These are phyloP conservation scores for Lucilia cuprina DNA, from an alignment of 1,140 invertebrate species.

Conservation along the genomic window DNA sequence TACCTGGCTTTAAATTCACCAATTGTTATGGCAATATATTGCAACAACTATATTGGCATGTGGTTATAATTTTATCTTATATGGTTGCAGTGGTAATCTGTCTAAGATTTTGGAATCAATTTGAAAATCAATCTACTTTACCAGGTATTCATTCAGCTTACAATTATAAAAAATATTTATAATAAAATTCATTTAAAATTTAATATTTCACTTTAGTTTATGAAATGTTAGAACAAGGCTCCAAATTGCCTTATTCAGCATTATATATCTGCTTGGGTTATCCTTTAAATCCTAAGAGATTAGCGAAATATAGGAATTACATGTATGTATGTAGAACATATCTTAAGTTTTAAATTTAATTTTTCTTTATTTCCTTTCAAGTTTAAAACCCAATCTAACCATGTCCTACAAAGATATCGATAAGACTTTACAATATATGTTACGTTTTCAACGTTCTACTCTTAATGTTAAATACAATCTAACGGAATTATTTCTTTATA, in stretches of 20 bases:
- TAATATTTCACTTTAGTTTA: neutral
- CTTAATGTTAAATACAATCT: neutral
- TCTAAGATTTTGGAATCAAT: conserved; percentile 18
- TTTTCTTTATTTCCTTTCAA: neutral
- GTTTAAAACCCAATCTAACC: conserved; percentile 5
- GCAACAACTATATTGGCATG: conserved; percentile 8
- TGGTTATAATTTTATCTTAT: neutral
- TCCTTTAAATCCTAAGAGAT: neutral
- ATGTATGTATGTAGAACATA: neutral
- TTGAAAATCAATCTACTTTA: neutral
- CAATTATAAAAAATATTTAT: neutral
- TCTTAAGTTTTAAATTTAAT: neutral
- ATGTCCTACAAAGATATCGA: neutral
- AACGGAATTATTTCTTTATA: neutral
- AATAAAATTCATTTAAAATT: neutral
- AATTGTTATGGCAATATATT: neutral
- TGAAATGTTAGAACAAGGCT: neutral
- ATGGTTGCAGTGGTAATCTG: neutral
- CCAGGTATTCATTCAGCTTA: neutral
- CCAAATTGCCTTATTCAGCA: neutral
- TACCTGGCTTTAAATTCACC: conserved; percentile 3
- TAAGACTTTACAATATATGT: neutral
- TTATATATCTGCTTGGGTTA: conserved; percentile 2
- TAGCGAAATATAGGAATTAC: neutral
- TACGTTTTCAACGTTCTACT: conserved; percentile 15